These are phyloP conservation scores for Crematogaster levior DNA, from an alignment of 2,888 invertebrate species.

Conservation along the genomic window DNA sequence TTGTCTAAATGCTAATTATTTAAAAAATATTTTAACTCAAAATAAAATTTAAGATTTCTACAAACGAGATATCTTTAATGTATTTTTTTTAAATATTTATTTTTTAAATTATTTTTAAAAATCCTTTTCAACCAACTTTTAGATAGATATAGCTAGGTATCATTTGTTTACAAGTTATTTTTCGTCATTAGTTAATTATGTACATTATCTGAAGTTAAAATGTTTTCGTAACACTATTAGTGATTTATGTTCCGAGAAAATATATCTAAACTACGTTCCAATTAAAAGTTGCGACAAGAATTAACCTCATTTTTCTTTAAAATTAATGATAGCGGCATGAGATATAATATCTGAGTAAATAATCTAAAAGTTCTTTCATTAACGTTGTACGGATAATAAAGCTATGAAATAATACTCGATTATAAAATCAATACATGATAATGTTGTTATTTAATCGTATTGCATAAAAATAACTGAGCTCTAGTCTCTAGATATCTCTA, in stretches of 20 bases:
- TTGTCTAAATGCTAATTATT: too few relatives aligned
- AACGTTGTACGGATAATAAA: not conserved
- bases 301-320: slow-evolving; percentile 36
- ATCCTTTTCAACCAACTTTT: not conserved
- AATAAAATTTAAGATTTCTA: not conserved
- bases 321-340: slow-evolving; percentile 11
- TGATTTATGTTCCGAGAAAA: slow-evolving; percentile 17
- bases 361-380: slow-evolving; percentile 11
- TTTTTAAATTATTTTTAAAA: not conserved
- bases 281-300: slow-evolving; percentile 40
- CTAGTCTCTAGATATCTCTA: not conserved
- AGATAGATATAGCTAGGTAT: not conserved
- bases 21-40: not conserved
- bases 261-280: slow-evolving; percentile 28
- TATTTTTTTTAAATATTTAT: not conserved
- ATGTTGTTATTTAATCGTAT: not conserved
- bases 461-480: not conserved
- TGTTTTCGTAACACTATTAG: slow-evolving; percentile 17
- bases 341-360: slow-evolving; percentile 34
- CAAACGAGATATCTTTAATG: not conserved
- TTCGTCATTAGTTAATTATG: not conserved
- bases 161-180: not conserved
- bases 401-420: slow-evolving; percentile 4
- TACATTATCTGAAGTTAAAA: slow-evolving; percentile 23
- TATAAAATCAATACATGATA: not conserved